A percentile compares a stretch with the other conserved stretches of the same genome.
These are phyloP conservation scores for Tenebrio molitor DNA, from an alignment of 1,140 invertebrate genomes.

Conservation along the genomic window DNA sequence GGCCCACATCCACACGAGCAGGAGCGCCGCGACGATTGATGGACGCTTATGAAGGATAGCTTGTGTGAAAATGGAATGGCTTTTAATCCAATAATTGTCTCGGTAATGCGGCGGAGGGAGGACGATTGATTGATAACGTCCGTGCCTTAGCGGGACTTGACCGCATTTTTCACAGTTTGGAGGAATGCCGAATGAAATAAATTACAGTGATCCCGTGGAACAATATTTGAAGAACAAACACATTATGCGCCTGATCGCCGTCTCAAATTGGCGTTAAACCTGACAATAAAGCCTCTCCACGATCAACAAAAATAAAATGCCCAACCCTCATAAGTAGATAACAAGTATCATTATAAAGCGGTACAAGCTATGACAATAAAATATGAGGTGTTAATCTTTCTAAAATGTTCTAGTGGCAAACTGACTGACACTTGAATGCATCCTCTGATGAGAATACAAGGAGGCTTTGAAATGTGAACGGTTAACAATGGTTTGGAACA, in stretches of 20 bases:
- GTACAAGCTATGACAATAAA: conserved; percentile 56
- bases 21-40: conserved; percentile 38
- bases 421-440: conserved; percentile 55
- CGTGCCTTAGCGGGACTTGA: conserved; percentile 31
- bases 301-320: conserved; percentile 38
- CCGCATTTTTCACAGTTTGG: conserved; percentile 26
- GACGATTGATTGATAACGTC: conserved; percentile 37
- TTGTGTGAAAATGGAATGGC: conserved; percentile 28
- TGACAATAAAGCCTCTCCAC: conserved; percentile 6
- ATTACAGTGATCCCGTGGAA: neutral
- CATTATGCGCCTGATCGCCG: neutral
- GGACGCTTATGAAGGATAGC: conserved; percentile 42
- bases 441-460: conserved; percentile 58
- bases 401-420: conserved; percentile 58
- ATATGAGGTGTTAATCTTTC: conserved; percentile 59
- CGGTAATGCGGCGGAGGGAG: conserved; percentile 30
- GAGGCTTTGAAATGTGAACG: conserved; percentile 51
- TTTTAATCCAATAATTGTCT: conserved; percentile 47
- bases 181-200: neutral
- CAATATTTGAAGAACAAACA: conserved; percentile 36
- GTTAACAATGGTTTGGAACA: conserved; percentile 54
- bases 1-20: neutral
- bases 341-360: conserved; percentile 58
- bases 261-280: conserved; percentile 36
- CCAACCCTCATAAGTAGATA: conserved; percentile 51